Evolutionary conservation across 2,888 invertebrate genomes (phyloP).

Genomic region (Microchrysa polita): DNA sequence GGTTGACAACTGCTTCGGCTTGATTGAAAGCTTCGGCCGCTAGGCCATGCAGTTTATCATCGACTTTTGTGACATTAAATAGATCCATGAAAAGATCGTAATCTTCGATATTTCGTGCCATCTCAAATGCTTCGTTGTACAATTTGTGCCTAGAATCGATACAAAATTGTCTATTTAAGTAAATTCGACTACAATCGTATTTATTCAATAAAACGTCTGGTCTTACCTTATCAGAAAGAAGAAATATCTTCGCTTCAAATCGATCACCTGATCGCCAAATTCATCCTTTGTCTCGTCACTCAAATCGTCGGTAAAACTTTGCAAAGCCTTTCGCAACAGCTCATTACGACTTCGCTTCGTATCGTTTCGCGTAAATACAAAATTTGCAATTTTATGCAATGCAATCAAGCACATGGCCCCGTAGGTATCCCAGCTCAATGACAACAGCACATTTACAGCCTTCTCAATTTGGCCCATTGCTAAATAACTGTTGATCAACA

Average conservation of each 20-base stretch:
- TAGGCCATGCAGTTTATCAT: slow-evolving; percentile 69
- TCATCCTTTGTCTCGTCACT: slow-evolving; percentile 75
- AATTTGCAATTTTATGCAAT: slow-evolving; percentile 77
- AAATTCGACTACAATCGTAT: too few relatives aligned
- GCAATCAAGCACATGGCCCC: slow-evolving; percentile 79
- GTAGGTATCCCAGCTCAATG: slow-evolving; percentile 82
- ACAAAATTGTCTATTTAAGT: slow-evolving; percentile 18
- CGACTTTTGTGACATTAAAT: slow-evolving; percentile 75
- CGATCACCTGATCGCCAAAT: slow-evolving; percentile 80
- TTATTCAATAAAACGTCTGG: too few relatives aligned
- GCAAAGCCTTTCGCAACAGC: slow-evolving; percentile 79
- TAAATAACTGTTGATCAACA: slow-evolving; percentile 73
- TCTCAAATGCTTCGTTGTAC: slow-evolving; percentile 82
- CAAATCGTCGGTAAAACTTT: slow-evolving; percentile 77
- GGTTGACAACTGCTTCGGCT: slow-evolving; percentile 66
- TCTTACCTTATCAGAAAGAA: slow-evolving; percentile 81
- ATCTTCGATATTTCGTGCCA: slow-evolving; percentile 86
- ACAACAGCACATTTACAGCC: slow-evolving; percentile 72
- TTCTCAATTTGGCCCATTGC: slow-evolving; percentile 72
- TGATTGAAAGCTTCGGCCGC: slow-evolving; percentile 76
- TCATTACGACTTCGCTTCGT: slow-evolving; percentile 62
- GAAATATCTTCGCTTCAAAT: slow-evolving; percentile 86
- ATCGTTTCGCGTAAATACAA: slow-evolving; percentile 65
- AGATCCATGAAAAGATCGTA: slow-evolving; percentile 89
- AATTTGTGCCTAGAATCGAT: slow-evolving; percentile 69